Evolutionary conservation across 2,888 invertebrate genomes (phyloP), one percentile per base, ranked within the genome.

Genomic region (Drepanosiphum platanoidis): DNA sequence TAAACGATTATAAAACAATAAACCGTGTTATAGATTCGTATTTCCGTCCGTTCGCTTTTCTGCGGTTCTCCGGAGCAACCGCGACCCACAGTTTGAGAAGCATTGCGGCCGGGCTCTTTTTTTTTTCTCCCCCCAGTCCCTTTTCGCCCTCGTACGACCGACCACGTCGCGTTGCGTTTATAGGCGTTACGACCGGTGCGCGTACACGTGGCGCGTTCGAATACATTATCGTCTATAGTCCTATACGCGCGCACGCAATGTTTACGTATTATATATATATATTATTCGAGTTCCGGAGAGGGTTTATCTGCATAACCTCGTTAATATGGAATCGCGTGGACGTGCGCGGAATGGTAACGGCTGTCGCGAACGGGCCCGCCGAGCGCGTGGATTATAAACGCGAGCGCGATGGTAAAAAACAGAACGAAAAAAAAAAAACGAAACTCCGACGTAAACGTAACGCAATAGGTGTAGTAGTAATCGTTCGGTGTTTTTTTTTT

Each of bases 301-400:
- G 75, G 75, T 66, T 75, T 75, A 84, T 84, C 75, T 68, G 83
- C 75, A 68, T 84, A 66, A 75, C 75, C 66, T 75, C 75, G 83
- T 84, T 84, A 75, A 84, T 75, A 64, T 46, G 64, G 36, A 75
- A 68, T 84, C 75, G 46, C 32, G 42, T 18, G 52, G 52, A 84
- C 83, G 83, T 84, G 83, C 27, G 8, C 52, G 68, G 83, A 84
- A 84, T 75, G 13, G 66, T 30, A 75, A 84, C 61, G 36, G 36
- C 36, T 22, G 22, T 18, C 30, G 32, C 15, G 58, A 39, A n/a
- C n/a, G n/a, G n/a, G n/a, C n/a, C 22, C 34, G 66, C n/a, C 34
- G 32, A n/a, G 18, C 32, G 42, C 18, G 70, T 15, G 36, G 58
- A 81, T 71, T 71, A n/a, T n/a, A 61, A 71, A 82, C 32, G 72